A percentile compares a stretch with the other conserved stretches of the same genome.
phyloP scores from a whole-genome alignment of 2,888 invertebrate species.

The Agonum fuliginosum region DNA sequence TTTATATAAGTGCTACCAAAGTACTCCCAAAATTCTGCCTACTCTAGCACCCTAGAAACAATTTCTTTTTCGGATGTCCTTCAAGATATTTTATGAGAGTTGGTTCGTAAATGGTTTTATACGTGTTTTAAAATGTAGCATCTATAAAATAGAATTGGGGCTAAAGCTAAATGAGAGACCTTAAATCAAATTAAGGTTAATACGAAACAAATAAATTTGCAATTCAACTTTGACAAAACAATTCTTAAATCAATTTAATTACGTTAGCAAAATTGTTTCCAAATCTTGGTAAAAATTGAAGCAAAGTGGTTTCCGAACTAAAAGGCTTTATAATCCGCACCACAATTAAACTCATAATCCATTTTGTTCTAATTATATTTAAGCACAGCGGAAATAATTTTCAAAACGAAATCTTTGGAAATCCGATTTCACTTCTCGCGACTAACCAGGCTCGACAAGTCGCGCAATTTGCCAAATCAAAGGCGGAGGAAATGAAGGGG shows the following conservation, averaged over 20 bases:
- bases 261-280: slow-evolving; percentile 22
- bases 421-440: slow-evolving; percentile 25
- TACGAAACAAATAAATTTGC: background rate
- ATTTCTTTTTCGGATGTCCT: no score
- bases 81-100: no score
- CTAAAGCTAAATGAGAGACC: no score
- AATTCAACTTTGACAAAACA: slow-evolving; percentile 3
- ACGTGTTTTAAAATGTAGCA: no score
- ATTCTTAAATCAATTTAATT: slow-evolving; percentile 21
- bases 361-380: slow-evolving; percentile 59
- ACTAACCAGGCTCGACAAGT: slow-evolving; percentile 18
- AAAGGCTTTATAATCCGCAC: slow-evolving; percentile 19
- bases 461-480: slow-evolving; percentile 55
- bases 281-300: slow-evolving; percentile 17
- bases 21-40: no score
- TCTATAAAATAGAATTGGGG: no score
- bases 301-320: slow-evolving; percentile 36
- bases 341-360: slow-evolving; percentile 59
- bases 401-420: slow-evolving; percentile 57
- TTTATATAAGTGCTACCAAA: no score
- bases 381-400: slow-evolving; percentile 57
- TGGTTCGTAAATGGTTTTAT: no score
- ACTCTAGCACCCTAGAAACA: no score
- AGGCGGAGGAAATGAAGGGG: slow-evolving; percentile 51
- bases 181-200: background rate